A percentile compares a stretch with the other conserved stretches of the same genome.
phyloP scores from a whole-genome alignment of 2,113 vertebrate species.

The Forbesichthys agassizii region DNA sequence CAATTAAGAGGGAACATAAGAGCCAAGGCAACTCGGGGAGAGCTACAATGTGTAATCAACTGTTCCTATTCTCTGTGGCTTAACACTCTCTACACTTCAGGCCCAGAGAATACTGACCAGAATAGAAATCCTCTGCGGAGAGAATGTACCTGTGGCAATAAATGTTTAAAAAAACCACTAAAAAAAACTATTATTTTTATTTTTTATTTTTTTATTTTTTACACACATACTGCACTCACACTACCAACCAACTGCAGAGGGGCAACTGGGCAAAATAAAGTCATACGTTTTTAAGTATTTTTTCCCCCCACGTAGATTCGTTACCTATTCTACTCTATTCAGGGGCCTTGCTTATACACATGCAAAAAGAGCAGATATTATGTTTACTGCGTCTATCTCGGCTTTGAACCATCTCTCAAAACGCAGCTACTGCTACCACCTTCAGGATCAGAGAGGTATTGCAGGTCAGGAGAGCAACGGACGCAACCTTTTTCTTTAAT shows the following conservation, averaged over 20 bases:
- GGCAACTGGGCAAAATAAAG: background rate
- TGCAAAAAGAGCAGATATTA: slow-evolving; percentile 23
- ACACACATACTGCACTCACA: background rate
- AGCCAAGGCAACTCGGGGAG: slow-evolving; percentile 48
- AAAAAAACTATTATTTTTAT: background rate
- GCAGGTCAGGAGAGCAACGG: slow-evolving; percentile 10
- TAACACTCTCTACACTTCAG: slow-evolving; percentile 3
- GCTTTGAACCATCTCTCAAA: slow-evolving; percentile 59
- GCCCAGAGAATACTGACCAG: slow-evolving; percentile 2
- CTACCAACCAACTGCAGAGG: too few relatives aligned
- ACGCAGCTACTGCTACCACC: slow-evolving; percentile 89
- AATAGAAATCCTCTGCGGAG: background rate
- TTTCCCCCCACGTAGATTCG: background rate
- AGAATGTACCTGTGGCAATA: background rate
- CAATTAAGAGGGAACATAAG: slow-evolving; percentile 69
- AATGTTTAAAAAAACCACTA: too few relatives aligned
- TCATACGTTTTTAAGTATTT: background rate
- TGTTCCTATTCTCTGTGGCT: slow-evolving; percentile 19
- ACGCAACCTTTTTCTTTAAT: background rate
- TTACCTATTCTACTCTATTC: slow-evolving; percentile 3
- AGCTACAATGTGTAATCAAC: slow-evolving; percentile 61
- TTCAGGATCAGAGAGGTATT: slow-evolving; percentile 67
- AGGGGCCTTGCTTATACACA: slow-evolving; percentile 19
- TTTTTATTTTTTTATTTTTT: background rate
- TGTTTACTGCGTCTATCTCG: slow-evolving; percentile 35